Percentiles rank a stretch among this genome's conserved stretches.
Conservation (phyloP, 2,797 vertebrate genomes). For the Poeciliopsis presidionis region DNA sequence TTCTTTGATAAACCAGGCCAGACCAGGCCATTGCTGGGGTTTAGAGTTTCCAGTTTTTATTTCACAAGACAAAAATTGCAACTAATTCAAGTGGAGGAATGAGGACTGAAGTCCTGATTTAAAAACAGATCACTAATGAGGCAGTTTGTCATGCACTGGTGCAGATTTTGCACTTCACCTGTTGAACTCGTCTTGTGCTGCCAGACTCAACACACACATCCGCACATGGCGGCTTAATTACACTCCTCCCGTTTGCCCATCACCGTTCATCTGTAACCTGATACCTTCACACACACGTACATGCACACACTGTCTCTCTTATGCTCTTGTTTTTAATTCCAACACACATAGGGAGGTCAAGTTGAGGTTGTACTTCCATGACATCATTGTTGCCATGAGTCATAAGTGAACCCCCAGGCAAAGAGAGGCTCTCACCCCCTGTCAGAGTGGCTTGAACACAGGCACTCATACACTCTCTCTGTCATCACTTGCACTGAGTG, state of each 20-base stretch:
- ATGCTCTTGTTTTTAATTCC: slow-evolving; percentile 44
- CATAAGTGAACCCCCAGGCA: slow-evolving; percentile 66
- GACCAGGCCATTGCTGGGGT: slow-evolving; percentile 34
- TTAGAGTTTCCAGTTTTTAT: slow-evolving; percentile 17
- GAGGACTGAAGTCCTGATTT: background rate
- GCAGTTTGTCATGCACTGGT: slow-evolving; percentile 32
- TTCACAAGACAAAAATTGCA: slow-evolving; percentile 38
- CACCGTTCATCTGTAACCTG: slow-evolving; percentile 55
- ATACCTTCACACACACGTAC: slow-evolving; percentile 10
- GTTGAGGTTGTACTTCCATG: slow-evolving; percentile 76
- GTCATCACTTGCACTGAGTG: slow-evolving; percentile 40
- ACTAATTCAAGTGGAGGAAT: slow-evolving; percentile 31
- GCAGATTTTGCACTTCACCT: slow-evolving; percentile 53
- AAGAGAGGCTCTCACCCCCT: slow-evolving; percentile 55
- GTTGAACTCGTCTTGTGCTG: slow-evolving; percentile 43
- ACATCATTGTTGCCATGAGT: slow-evolving; percentile 81
- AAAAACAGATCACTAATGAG: slow-evolving; percentile 30
- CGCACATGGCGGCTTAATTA: slow-evolving; percentile 48
- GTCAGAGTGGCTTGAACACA: slow-evolving; percentile 39
- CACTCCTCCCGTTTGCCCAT: slow-evolving; percentile 29
- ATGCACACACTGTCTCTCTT: background rate
- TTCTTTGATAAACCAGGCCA: slow-evolving; percentile 46
- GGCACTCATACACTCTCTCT: slow-evolving; percentile 22
- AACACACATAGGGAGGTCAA: slow-evolving; percentile 59
- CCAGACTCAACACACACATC: slow-evolving; percentile 19